Conservation (phyloP, 2,113 vertebrate species). For the Cynoglossus semilaevis region DNA sequence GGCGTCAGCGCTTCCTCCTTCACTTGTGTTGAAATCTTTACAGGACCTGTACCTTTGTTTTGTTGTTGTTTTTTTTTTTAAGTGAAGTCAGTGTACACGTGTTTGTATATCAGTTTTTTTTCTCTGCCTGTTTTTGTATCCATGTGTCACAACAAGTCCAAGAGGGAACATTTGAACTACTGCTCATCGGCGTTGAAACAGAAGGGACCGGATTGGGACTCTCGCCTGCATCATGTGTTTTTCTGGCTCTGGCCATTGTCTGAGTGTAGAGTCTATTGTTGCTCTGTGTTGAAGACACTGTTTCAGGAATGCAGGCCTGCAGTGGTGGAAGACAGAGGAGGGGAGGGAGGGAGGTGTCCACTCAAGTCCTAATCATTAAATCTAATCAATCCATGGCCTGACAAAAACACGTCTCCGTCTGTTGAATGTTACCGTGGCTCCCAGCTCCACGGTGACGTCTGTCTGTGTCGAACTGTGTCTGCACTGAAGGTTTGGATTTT, state of each 20-base stretch:
- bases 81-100: conserved; percentile 56
- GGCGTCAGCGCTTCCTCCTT: conserved; percentile 48
- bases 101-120: conserved; percentile 39
- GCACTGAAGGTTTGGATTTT: neutral
- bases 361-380: conserved; percentile 71
- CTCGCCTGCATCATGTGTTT: conserved; percentile 52
- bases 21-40: conserved; percentile 37
- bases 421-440: conserved; percentile 36
- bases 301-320: conserved; percentile 60
- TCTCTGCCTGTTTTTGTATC: conserved; percentile 63
- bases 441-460: neutral
- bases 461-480: conserved; percentile 18
- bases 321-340: neutral
- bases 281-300: conserved; percentile 48
- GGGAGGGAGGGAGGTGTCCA: conserved; percentile 38
- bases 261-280: conserved; percentile 57
- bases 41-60: no score
- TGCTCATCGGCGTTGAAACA: conserved; percentile 40
- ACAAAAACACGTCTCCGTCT: conserved; percentile 45
- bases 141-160: conserved; percentile 31
- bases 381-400: conserved; percentile 67
- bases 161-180: conserved; percentile 58
- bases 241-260: conserved; percentile 46
- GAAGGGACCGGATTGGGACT: conserved; percentile 43
- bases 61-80: conserved; percentile 52